Base-by-base conservation (phyloP, 2,113 vertebrate genomes). In the Nibea coibor region DNA sequence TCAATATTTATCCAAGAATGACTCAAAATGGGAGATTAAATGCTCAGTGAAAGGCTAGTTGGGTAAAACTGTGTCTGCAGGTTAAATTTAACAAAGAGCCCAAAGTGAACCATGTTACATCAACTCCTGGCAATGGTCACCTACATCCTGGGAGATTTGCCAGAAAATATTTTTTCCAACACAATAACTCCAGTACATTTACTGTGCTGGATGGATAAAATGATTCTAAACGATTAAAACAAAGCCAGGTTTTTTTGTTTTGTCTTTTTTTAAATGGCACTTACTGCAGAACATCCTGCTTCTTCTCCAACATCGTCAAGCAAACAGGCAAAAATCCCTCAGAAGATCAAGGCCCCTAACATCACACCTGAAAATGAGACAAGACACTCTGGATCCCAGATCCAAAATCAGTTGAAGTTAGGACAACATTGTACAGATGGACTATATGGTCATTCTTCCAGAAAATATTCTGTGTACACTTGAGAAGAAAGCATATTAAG, bases 191-290 rank as follows among this genome's bases (percentile, higher is more conserved):
- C 39, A n/a, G 39, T 15, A 31, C 19, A 28, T 63, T n/a, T 19
- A 10, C 50, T 50, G 4, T 62, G 16, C 47, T 26, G 42, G 4
- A 48, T 57, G 19, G 24, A 75, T 48, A 22, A 74, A 72, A 2
- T 31, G 1, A 26, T 73, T 69, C 43, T 51, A 35, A 68, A 28
- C 35, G 42, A 11, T 64, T 20, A 62, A 28, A 67, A 51, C 8
- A 19, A 48, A 66, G 67, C 50, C 39, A 24, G 2, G 5, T 10
- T 14, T 5, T 12, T 12, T 51, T 19, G 26, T 14, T 20, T 20
- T 3, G 28, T 14, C 10, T 4, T 12, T 12, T 51, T 19, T 45
- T 75, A 72, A 78, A 80, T 82, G 78, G 78, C 89, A 89, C 85
- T 82, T 81, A 66, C 68, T 74, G 77, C 76, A 69, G 19, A 51